Percentiles rank a stretch among this genome's conserved stretches.
phyloP scores from a whole-genome alignment of 1,140 invertebrate species.

The Cyphomyrmex costatus region DNA sequence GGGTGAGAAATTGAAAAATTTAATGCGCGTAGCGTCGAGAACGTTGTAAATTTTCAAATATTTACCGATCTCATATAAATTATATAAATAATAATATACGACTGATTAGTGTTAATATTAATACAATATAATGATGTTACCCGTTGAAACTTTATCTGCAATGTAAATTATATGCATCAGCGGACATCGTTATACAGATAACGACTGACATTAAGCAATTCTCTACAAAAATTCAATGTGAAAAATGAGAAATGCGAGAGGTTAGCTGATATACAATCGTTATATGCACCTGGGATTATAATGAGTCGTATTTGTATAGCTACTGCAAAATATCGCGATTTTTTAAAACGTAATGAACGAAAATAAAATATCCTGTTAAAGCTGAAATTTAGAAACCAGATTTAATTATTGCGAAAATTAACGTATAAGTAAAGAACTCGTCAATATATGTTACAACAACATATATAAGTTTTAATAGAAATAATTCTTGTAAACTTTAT shows the following conservation, averaged over 20 bases:
- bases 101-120: conserved; percentile 9
- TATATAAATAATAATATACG: background rate
- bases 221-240: background rate
- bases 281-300: background rate
- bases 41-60: background rate
- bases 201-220: background rate
- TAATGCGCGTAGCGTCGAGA: background rate
- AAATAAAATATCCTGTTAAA: background rate
- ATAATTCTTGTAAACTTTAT: background rate
- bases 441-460: background rate
- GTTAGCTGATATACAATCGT: background rate
- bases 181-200: conserved; percentile 30
- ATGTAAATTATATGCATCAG: conserved; percentile 3
- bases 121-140: conserved; percentile 4
- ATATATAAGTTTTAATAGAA: background rate
- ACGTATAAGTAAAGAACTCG: background rate
- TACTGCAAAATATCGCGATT: background rate
- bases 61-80: background rate
- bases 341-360: background rate
- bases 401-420: background rate
- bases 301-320: background rate
- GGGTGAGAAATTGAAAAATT: background rate
- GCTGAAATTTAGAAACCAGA: background rate
- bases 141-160: background rate
- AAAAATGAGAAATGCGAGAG: conserved; percentile 36